Base-by-base conservation (phyloP, 2,797 vertebrate species). In the Sparidentex hasta region DNA sequence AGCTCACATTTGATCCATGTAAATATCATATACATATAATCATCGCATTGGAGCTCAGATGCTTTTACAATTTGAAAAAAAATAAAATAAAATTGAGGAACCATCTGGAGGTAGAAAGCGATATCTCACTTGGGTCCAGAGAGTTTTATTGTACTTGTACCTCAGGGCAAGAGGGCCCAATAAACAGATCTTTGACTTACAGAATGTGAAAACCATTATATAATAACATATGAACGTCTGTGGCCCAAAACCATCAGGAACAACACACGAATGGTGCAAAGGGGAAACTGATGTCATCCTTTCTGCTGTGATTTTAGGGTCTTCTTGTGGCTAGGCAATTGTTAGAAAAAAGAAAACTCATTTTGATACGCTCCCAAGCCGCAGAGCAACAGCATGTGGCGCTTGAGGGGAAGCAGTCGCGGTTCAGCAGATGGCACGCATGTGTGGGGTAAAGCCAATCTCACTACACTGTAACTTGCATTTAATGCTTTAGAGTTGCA, bases 121-220 rank as follows among this genome's bases (percentile, higher is more conserved):
- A 59, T 41, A 23, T 44, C 16, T 69, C 14, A 25, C 25, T 27
- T 17, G 13, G 7, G 9, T 55, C n/a, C 21, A 65, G 43, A 5
- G 1, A 2, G 3, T 48, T 84, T 69, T 21, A 57, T 7, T 71
- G 11, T 20, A 61, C 47, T 50, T 20, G 8, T 6, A 75, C 41
- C 44, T 61, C 17, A 50, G 51, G n/a, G 29, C 44, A 56, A 58
- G 5, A 38, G 2, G 70, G 3, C 50, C 61, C n/a, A 65, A 74
- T 82, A 48, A 85, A 89, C 63, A 0, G 20, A 59, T 64, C 11
- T 6, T 63, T 55, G n/a, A 13, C 13, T 72, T 63, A 50, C 16
- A 73, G 12, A 77, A 82, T 67, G 68, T 74, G 78, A 72, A 80
- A 89, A 61, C 65, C 29, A 68, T 82, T 76, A 71, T 4, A 56